Conservation (phyloP, 2,888 invertebrate genomes). For the Noctua pronuba region DNA sequence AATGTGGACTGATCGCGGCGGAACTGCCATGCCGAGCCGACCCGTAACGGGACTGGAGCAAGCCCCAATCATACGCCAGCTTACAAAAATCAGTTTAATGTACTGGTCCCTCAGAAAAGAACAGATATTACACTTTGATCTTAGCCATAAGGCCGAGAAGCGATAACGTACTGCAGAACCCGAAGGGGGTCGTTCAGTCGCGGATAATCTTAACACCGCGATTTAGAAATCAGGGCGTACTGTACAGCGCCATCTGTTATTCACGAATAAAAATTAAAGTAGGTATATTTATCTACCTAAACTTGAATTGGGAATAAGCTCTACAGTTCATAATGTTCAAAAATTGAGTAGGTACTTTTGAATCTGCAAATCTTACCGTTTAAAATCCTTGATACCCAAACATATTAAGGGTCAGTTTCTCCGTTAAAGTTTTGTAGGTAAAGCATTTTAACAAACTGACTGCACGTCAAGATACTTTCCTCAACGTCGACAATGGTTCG, state of each 20-base stretch:
- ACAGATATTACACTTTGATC: neutral
- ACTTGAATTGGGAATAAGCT: neutral
- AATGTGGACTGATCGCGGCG: neutral
- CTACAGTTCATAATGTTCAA: neutral
- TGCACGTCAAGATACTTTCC: neutral
- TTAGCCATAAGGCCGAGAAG: neutral
- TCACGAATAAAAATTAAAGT: neutral
- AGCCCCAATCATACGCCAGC: neutral
- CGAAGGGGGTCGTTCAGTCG: neutral
- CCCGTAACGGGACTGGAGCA: neutral
- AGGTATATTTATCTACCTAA: neutral
- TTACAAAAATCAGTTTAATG: too few relatives aligned
- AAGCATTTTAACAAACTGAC: neutral
- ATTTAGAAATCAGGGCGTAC: neutral
- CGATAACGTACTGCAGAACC: neutral
- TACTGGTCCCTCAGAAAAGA: too few relatives aligned
- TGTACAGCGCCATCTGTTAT: conserved; percentile 16
- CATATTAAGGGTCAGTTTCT: neutral
- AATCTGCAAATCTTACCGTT: neutral
- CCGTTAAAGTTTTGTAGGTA: neutral
- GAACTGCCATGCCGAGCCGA: neutral
- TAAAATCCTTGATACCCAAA: neutral
- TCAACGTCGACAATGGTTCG: neutral
- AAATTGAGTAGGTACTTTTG: neutral
- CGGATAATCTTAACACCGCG: neutral